Evolutionary conservation across 2,113 vertebrate species (phyloP), one percentile per base, ranked within the genome.

Genomic region (Pangasianodon hypophthalmus): DNA sequence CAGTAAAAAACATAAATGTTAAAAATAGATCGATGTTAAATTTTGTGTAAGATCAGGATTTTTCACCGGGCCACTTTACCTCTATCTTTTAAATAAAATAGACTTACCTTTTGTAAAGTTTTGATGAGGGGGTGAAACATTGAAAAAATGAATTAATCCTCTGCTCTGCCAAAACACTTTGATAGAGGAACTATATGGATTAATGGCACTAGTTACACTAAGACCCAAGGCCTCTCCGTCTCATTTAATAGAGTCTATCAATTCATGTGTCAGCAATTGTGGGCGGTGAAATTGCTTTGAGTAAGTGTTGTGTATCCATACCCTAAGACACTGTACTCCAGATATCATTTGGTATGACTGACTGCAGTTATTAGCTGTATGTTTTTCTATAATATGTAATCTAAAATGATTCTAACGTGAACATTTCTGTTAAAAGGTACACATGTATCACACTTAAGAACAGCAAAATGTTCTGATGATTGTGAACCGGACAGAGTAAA

Each of bases 191-290:
- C 95, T 90, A 94, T 96, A 95, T 96, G 95, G 95, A 96, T 96
- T 96, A 96, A 96, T 96, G 95, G 95, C 95, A 94, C 94, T 94
- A 93, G 94, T 96, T 96, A 95, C 95, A 94, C 92, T 91, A 92
- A 93, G 93, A 94, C 95, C 95, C 67, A 85, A 90, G 94, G 95
- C 93, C 93, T 93, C 93, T 95, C 92, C 93, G 95, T 95, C 94
- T 94, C 90, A 92, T 90, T 94, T 96, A 96, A 96, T 96, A 95
- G 95, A 96, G 93, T 92, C 95, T 93, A 96, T 96, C 94, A 94
- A 95, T 96, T 96, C 93, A 94, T 96, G 88, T 93, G 96, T 96
- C 96, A 96, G 94, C 93, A 94, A 93, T 93, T 94, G 95, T 94
- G 92, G 93, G 93, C 91, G 94, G 94, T 92, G 92, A 95, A 95